Evolutionary conservation across 2,888 invertebrate species (phyloP), one percentile per base, ranked within the genome.

Genomic region (Leptopilina syphax): DNA sequence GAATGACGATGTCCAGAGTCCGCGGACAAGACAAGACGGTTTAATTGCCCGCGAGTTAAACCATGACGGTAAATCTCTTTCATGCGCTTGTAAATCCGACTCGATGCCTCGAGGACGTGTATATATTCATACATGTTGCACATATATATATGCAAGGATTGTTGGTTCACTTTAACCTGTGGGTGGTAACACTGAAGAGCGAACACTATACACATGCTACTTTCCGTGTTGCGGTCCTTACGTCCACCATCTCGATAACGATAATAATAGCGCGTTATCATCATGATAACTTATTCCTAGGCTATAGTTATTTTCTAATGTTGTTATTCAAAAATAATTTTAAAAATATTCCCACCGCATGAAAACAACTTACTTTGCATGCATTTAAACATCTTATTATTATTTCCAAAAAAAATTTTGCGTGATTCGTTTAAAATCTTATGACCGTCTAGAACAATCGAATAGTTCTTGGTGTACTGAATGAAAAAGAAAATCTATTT

Each of bases 21-120:
- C 65, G 18, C 13, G 63, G 68, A 77, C 57, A 44, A 78, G 82
- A 80, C 80, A 81, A 82, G 85, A 84, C 83, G 81, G 82, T 85
- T 86, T 86, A 87, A 87, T 86, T 86, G 83, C 82, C 73, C 81
- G 82, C 77, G 83, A 79, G 82, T 83, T 67, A 82, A 85, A 83
- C 79, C 82, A 76, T 81, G 81, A 77, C 86, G 86, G 86, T 88
- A 86, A 88, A 87, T 88, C 87, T 87, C 82, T 85, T 88, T 87
- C 85, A 88, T 87, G 87, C 83, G 83, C 84, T 84, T 83, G 84
- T 87, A 86, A 87, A 88, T 83, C 83, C 79, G 82, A 81, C 79
- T 63, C 79, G 82, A 83, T 83, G 80, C 81, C 79, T 80, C 77
- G 77, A 80, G 83, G 84, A 85, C 86, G 84, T 82, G 10, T 57